Base-by-base conservation (phyloP, 2,888 invertebrate species). In the Euspilapteryx auroguttella region DNA sequence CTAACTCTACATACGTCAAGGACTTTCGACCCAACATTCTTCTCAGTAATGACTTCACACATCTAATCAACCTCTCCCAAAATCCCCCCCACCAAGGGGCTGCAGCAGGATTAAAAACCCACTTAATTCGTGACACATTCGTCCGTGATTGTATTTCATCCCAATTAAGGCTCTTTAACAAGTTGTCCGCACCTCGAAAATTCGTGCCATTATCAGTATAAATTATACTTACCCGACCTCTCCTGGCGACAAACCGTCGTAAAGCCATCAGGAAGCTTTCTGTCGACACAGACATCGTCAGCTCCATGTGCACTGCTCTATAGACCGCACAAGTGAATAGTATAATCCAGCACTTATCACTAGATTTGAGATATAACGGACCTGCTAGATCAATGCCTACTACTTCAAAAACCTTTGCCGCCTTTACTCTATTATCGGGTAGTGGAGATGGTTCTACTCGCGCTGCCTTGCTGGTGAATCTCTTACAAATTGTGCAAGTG, bases 301-400 rank as follows among this genome's bases (percentile, higher is more conserved):
- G 10, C 21, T 34, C 34, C 10, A 34, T 12, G 27, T 34, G 34
- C 2, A 34, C 15, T 1, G 34, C 34, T 1, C 31, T 28, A 15
- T 29, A 34, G 3, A 28, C 25, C 2, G 34, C 34, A 21, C 34
- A 31, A 2, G 34, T 34, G 10, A 24, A 34, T 10, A 34, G 21
- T n/a, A 31, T 24, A 3, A 34, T 22, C 29, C 31, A 34, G 6
- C 25, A 28, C 10, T 31, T 34, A 3, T 24, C 17, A 8, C 29
- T 27, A n/a, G 7, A 3, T 11, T 12, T 4, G 10, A 31, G 14
- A 14, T 12, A 15, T 3, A 34, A 10, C 8, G 31, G 31, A 1
- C 31, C 34, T 2, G 34, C 34, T 15, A 34, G 14, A 12, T 34
- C 34, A 3, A 34, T 21, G 8, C 34, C 34, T 9, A 31, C 31